Evolutionary conservation across 2,888 invertebrate species (phyloP).

Genomic region (Melieria crassipennis): DNA sequence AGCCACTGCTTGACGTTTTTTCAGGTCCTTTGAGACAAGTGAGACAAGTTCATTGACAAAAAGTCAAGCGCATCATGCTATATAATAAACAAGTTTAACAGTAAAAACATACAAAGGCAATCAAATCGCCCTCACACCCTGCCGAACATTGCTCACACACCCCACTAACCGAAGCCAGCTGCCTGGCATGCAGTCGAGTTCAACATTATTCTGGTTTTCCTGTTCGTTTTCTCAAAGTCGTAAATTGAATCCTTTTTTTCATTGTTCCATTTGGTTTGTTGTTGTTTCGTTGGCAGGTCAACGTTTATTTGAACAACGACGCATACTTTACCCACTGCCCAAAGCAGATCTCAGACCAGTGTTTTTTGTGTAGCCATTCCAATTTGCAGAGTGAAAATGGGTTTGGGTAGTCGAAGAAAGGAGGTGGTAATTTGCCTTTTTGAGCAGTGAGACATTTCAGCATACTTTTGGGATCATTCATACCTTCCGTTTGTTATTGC

Average conservation of each 20-base stretch:
- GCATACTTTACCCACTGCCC: constrained; percentile 42
- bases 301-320: constrained; percentile 55
- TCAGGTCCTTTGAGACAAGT: constrained; percentile 29
- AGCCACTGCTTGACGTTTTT: no score
- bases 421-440: constrained; percentile 16
- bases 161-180: no score
- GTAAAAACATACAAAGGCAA: not conserved
- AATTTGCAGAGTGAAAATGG: no score
- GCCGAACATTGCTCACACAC: no score
- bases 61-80: constrained; percentile 14
- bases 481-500: constrained; percentile 4
- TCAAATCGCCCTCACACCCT: no score
- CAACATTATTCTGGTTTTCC: constrained; percentile 46
- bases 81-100: constrained; percentile 31
- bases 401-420: not conserved
- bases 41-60: not conserved
- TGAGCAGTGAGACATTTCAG: no score
- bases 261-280: constrained; percentile 34
- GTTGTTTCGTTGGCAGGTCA: constrained; percentile 42
- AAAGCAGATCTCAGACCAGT: no score
- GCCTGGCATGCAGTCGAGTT: no score
- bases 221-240: constrained; percentile 53
- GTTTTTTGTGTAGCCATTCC: no score
- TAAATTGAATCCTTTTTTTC: constrained; percentile 42
- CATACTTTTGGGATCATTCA: no score